Base-by-base conservation (phyloP, 2,113 vertebrate genomes). In the Brachyhypopomus occidentalis region DNA sequence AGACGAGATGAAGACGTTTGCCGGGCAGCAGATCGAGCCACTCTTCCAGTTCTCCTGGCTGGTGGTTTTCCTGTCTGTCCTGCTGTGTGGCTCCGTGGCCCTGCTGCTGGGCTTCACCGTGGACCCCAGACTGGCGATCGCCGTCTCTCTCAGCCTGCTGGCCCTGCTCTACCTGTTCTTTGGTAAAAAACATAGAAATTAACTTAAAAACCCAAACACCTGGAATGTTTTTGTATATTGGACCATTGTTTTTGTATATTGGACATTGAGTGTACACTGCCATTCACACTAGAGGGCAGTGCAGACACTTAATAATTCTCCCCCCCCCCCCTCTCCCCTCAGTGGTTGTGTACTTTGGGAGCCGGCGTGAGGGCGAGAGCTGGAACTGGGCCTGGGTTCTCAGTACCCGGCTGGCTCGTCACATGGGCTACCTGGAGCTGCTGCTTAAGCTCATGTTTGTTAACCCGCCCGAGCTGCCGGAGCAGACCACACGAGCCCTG, bases 1-100 rank as follows among this genome's bases (percentile, higher is more conserved):
- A 99, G 98, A 99, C 89, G 98, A 99, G 92, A 99, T 99, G 98
- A 99, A 99, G 94, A 98, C 97, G 1, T 99, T 99, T 5, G 98
- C 98, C 0, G 97, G 98, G 4, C 98, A 99, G 88, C 97, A 99
- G 93, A 95, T 97, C 4, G 95, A 98, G 83, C 97, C 97, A 0
- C 86, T 99, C 25, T 98, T 99, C 82, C 95, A 95, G 88, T 98
- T 98, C 82, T 99, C 97, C 2, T 99, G 97, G 98, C 94, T 98
- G 17, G 79, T 98, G 1, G 97, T 98, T 3, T 92, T 97, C 58
- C 92, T 99, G 83, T 97, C 96, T 0, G 83, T 99, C 84, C 11
- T 97, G 59, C 88, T 98, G 1, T 98, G 97, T 0, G 94, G 95
- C 36, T 92, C 90, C 0, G 79, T 96, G 2, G 96, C 95, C 20